phyloP scores from a whole-genome alignment of 1,140 invertebrate species.

The Scaptomyza pallida region DNA sequence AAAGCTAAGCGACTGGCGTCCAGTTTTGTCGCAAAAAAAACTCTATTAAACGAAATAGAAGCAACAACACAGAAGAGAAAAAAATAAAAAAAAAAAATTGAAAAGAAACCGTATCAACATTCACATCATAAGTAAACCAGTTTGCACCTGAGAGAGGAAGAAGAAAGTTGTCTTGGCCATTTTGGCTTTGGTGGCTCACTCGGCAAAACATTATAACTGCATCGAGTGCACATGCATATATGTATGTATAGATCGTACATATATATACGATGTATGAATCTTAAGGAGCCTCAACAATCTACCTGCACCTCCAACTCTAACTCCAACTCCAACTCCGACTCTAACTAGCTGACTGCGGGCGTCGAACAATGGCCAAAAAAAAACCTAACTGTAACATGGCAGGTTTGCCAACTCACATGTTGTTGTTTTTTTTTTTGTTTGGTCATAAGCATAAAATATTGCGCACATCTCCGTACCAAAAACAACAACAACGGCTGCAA shows the following conservation, averaged over 20 bases:
- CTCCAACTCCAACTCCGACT: slow-evolving; percentile 15
- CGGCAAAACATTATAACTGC: slow-evolving; percentile 60
- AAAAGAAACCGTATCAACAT: slow-evolving; percentile 82
- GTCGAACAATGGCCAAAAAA: slow-evolving; percentile 59
- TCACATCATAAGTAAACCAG: slow-evolving; percentile 83
- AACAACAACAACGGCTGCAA: slow-evolving; percentile 1
- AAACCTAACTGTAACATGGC: slow-evolving; percentile 77
- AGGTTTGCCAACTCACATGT: slow-evolving; percentile 38
- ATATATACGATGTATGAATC: slow-evolving; percentile 41
- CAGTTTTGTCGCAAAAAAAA: slow-evolving; percentile 44
- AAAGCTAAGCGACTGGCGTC: slow-evolving; percentile 27
- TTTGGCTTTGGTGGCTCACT: slow-evolving; percentile 70
- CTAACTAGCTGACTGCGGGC: slow-evolving; percentile 31
- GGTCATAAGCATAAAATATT: slow-evolving; percentile 81
- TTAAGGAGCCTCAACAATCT: slow-evolving; percentile 47
- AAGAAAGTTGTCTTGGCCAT: slow-evolving; percentile 83
- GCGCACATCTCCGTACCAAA: slow-evolving; percentile 68
- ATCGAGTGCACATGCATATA: slow-evolving; percentile 42
- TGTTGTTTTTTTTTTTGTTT: slow-evolving; percentile 24
- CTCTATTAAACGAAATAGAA: slow-evolving; percentile 71
- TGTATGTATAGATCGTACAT: slow-evolving; percentile 38
- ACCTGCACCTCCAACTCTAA: slow-evolving; percentile 12
- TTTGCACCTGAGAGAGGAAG: slow-evolving; percentile 82
- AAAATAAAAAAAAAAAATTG: slow-evolving; percentile 52
- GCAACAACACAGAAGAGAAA: slow-evolving; percentile 37